phyloP scores from a whole-genome alignment of 2,797 vertebrate genomes.

The Acipenser transmontanus region DNA sequence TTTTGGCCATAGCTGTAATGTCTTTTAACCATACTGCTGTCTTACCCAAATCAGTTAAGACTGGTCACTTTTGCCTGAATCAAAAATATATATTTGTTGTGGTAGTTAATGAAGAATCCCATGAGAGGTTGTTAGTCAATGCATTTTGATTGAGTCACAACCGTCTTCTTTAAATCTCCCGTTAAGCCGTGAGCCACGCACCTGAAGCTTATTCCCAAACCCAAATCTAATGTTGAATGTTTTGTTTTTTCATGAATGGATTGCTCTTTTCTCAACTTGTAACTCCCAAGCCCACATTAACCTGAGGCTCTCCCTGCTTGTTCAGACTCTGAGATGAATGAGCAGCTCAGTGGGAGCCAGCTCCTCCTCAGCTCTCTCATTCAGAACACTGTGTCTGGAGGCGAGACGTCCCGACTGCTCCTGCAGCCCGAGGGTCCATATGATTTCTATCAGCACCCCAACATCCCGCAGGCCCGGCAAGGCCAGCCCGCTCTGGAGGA shows the following conservation, averaged over 20 bases:
- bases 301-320: not conserved
- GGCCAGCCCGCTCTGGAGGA: slow-evolving; percentile 76
- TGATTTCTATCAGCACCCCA: slow-evolving; percentile 91
- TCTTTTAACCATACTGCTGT: no score
- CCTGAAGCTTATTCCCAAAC: not conserved
- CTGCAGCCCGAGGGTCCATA: slow-evolving; percentile 72
- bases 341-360: slow-evolving; percentile 72
- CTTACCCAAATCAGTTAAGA: no score
- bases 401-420: slow-evolving; percentile 51
- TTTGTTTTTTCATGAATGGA: not conserved
- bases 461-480: slow-evolving; percentile 72
- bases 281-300: no score
- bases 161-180: no score
- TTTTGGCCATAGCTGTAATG: no score
- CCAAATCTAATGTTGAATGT: not conserved
- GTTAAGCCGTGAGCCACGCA: no score
- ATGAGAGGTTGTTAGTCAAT: no score
- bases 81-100: no score
- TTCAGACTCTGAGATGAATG: slow-evolving; percentile 78
- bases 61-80: no score
- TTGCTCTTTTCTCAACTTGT: not conserved
- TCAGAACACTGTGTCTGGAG: slow-evolving; percentile 75
- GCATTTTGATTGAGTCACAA: no score
- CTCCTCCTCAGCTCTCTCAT: slow-evolving; percentile 77
- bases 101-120: no score